These are phyloP conservation scores for Octopus bimaculoides DNA, from an alignment of 1,140 invertebrate species.

Conservation along the genomic window DNA sequence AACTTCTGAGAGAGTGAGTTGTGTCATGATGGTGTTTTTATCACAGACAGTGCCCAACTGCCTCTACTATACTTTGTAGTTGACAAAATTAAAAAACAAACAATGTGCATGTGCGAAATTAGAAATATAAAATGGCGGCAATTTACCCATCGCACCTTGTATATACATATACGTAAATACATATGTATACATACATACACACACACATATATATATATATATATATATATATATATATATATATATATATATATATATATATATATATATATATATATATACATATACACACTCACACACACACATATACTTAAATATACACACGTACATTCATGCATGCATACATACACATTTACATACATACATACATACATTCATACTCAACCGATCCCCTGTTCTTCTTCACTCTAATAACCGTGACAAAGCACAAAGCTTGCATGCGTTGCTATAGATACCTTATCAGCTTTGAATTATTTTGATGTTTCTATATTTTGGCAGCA, in stretches of 20 bases:
- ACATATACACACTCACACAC: background rate
- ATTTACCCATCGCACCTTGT: too few relatives aligned
- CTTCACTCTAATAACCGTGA: too few relatives aligned
- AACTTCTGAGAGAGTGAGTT: too few relatives aligned
- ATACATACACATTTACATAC: background rate
- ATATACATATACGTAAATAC: background rate
- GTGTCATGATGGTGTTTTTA: too few relatives aligned
- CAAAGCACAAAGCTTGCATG: too few relatives aligned
- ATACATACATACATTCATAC: background rate
- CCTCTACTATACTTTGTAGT: too few relatives aligned
- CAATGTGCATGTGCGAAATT: too few relatives aligned
- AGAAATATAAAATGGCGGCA: too few relatives aligned
- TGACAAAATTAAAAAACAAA: too few relatives aligned
- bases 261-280: background rate
- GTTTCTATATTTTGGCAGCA: background rate
- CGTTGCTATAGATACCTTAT: too few relatives aligned
- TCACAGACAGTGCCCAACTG: too few relatives aligned
- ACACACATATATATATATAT: background rate
- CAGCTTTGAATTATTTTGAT: background rate
- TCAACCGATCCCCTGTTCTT: too few relatives aligned
- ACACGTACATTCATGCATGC: background rate
- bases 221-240: background rate
- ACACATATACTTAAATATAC: background rate
- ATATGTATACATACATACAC: background rate
- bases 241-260: background rate